Evolutionary conservation across 1,140 invertebrate genomes (phyloP).

Genomic region (Lucilia cuprina): DNA sequence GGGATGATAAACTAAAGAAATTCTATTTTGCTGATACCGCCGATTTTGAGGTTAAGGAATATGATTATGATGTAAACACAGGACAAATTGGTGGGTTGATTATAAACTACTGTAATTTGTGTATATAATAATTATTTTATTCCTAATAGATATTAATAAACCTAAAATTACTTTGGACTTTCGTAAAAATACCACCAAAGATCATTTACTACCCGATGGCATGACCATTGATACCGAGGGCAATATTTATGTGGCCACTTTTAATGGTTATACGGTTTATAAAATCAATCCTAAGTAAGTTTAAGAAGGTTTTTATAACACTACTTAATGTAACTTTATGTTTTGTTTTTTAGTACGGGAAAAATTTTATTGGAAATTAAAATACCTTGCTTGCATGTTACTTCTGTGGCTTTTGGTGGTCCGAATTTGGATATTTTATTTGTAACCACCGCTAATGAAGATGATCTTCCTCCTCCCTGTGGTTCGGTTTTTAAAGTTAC

Average conservation of each 20-base stretch:
- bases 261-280: constrained; percentile 65
- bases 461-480: constrained; percentile 68
- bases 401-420: constrained; percentile 83
- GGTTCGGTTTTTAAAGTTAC: constrained; percentile 77
- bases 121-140: background rate
- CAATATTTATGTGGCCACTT: constrained; percentile 76
- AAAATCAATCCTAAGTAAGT: constrained; percentile 57
- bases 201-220: constrained; percentile 68
- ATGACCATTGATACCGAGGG: constrained; percentile 79
- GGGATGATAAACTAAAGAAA: constrained; percentile 73
- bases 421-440: constrained; percentile 76
- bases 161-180: constrained; percentile 66
- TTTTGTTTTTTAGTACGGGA: constrained; percentile 45
- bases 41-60: constrained; percentile 72
- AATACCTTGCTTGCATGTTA: constrained; percentile 74
- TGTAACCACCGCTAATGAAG: constrained; percentile 74
- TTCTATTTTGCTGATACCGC: constrained; percentile 82
- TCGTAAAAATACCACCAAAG: constrained; percentile 65
- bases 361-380: constrained; percentile 56
- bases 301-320: background rate
- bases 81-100: constrained; percentile 67
- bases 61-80: constrained; percentile 75
- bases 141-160: background rate
- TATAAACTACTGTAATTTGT: no score
- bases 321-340: background rate